These are phyloP conservation scores for Threskiornis aethiopicus DNA, from an alignment of 2,797 vertebrate genomes.

Conservation along the genomic window DNA sequence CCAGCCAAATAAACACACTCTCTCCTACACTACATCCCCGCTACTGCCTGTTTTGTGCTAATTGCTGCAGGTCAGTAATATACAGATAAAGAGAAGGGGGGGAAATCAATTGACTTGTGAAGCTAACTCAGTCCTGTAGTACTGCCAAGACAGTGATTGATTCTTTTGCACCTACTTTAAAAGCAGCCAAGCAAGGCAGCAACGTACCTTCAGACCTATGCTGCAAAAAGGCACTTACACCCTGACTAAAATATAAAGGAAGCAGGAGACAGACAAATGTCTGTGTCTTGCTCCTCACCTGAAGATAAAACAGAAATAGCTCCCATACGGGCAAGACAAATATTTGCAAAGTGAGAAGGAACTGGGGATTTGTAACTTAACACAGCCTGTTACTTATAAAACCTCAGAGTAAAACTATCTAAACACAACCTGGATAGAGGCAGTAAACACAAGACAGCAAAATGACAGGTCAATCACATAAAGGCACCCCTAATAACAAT, in stretches of 20 bases:
- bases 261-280: not conserved
- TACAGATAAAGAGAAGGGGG: not conserved
- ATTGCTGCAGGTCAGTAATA: not conserved
- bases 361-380: conserved; percentile 22
- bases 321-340: conserved; percentile 40
- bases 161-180: not conserved
- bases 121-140: not conserved
- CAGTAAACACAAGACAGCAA: not conserved
- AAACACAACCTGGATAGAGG: conserved; percentile 53
- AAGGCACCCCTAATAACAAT: not conserved
- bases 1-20: not conserved
- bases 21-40: not conserved
- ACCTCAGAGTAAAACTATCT: conserved; percentile 20
- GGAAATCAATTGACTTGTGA: not conserved
- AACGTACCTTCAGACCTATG: not conserved
- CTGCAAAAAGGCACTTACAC: not conserved
- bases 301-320: not conserved
- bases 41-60: not conserved
- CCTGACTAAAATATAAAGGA: not conserved
- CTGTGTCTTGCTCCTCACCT: not conserved
- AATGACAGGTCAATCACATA: not conserved
- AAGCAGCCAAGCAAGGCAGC: not conserved
- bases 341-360: conserved; percentile 34
- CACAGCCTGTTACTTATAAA: conserved; percentile 43
- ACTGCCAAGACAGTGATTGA: not conserved